Conservation (phyloP, 2,888 invertebrate species). For the Tuberolachnus salignus region DNA sequence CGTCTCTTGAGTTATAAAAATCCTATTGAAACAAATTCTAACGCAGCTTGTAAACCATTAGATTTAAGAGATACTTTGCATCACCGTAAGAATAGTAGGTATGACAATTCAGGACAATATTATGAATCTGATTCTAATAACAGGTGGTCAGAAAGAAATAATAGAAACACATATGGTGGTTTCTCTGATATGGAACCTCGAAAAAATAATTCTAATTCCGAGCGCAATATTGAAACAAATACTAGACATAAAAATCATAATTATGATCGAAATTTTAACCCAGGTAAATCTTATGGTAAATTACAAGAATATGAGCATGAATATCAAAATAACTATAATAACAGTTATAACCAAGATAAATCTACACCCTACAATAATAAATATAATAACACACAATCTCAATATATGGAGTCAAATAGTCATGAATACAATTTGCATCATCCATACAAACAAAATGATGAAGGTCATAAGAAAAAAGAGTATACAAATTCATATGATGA, state of each 20-base stretch:
- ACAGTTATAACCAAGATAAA: background rate
- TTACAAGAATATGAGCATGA: conserved; percentile 13
- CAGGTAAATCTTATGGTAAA: background rate
- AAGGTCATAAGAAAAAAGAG: conserved; percentile 2
- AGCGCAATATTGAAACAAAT: conserved; percentile 5
- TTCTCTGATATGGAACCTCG: background rate
- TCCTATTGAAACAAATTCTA: conserved; percentile 13
- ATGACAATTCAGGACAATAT: conserved; percentile 14
- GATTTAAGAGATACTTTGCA: conserved; percentile 44
- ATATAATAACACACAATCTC: background rate
- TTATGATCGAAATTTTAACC: conserved; percentile 5
- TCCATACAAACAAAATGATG: conserved; percentile 29
- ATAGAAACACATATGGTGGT: background rate
- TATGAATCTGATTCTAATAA: conserved; percentile 21
- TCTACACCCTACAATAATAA: conserved; percentile 7
- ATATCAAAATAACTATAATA: conserved; percentile 35
- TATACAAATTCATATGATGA: conserved; percentile 5
- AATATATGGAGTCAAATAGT: conserved; percentile 8
- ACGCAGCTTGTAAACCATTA: background rate
- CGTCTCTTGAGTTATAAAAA: background rate
- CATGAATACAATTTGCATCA: background rate
- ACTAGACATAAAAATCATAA: conserved; percentile 18
- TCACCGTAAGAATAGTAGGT: background rate
- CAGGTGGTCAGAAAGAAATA: conserved; percentile 10
- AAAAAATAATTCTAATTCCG: conserved; percentile 7